Evolutionary conservation across 2,113 vertebrate species (phyloP).

Genomic region (Anhinga anhinga): DNA sequence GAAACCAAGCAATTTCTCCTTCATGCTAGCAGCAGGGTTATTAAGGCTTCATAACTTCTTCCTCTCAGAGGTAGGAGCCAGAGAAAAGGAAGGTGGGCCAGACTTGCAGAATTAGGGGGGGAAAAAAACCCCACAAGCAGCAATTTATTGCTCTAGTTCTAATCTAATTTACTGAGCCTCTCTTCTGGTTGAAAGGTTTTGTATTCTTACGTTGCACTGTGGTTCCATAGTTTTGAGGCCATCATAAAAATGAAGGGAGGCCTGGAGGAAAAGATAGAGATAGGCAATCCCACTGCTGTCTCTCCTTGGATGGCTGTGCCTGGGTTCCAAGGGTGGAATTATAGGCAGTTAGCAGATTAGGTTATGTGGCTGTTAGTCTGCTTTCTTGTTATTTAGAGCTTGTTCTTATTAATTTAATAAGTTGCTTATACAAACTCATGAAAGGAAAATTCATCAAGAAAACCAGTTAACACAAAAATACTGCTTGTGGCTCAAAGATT

Average conservation of each 20-base stretch:
- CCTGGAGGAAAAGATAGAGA: not conserved
- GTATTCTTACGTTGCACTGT: not conserved
- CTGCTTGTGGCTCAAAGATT: not conserved
- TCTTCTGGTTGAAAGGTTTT: not conserved
- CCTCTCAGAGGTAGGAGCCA: not conserved
- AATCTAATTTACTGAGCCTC: not conserved
- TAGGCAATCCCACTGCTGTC: not conserved
- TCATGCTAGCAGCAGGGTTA: not conserved
- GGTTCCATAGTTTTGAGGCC: not conserved
- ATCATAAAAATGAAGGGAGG: not conserved
- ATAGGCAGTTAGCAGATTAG: not conserved
- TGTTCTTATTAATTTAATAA: not conserved
- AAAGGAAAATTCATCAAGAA: not conserved
- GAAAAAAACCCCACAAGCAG: not conserved
- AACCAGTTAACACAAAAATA: not conserved
- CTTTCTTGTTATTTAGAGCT: not conserved
- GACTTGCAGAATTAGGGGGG: not conserved
- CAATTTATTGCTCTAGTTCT: not conserved
- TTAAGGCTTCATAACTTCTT: not conserved
- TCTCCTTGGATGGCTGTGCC: not conserved
- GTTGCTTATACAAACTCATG: not conserved
- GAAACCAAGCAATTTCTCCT: not conserved
- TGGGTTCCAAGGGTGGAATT: not conserved
- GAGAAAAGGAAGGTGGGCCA: constrained; percentile 1
- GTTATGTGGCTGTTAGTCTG: not conserved